Conservation (phyloP, 2,888 invertebrate genomes). For the Tholera decimalis region DNA sequence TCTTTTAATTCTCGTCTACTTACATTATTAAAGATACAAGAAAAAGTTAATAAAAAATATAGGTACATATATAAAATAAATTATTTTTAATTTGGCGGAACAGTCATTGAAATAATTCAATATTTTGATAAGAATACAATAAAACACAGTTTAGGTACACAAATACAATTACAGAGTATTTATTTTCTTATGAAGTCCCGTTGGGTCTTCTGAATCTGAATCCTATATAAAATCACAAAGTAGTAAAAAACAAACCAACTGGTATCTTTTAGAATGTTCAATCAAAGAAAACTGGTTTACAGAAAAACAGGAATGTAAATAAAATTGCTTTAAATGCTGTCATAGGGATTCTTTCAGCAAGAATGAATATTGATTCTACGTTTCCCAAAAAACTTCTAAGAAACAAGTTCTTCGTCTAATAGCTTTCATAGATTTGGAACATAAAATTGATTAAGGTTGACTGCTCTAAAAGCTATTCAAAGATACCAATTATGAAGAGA, state of each 20-base stretch:
- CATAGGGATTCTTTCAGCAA: neutral
- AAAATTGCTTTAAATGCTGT: neutral
- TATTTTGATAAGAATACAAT: too few relatives aligned
- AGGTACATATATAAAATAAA: neutral
- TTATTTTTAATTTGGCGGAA: neutral
- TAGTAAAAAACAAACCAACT: neutral
- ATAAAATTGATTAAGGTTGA: neutral
- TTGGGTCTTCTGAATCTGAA: neutral
- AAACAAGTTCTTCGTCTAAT: neutral
- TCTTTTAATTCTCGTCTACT: constrained; percentile 25
- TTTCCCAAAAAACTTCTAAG: neutral
- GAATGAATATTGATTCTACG: neutral
- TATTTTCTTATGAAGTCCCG: neutral
- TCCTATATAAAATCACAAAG: neutral
- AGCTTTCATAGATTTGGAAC: neutral
- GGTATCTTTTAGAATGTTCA: neutral
- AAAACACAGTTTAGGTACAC: neutral
- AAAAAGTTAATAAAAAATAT: neutral
- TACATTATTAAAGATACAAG: neutral
- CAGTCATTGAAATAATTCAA: too few relatives aligned
- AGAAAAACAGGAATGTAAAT: neutral
- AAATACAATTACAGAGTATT: neutral
- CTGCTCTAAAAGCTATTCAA: neutral
- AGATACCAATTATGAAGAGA: neutral
- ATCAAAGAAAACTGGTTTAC: neutral